A percentile compares a stretch with the other conserved stretches of the same genome.
These are phyloP conservation scores for Alcis repandata DNA, from an alignment of 2,888 invertebrate species.

Conservation along the genomic window DNA sequence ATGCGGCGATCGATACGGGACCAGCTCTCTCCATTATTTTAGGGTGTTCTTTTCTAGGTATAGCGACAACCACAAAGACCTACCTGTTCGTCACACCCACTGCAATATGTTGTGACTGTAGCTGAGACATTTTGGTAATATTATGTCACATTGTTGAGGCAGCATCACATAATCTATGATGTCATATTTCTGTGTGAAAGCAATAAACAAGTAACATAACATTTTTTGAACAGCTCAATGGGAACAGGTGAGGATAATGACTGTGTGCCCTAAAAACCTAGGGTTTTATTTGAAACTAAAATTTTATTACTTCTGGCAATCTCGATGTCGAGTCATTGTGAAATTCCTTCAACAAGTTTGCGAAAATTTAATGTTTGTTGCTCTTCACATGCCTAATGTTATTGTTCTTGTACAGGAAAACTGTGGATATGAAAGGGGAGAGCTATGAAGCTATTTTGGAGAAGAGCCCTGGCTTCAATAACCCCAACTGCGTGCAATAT, in stretches of 20 bases:
- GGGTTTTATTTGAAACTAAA: slow-evolving; percentile 58
- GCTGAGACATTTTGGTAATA: slow-evolving; percentile 79
- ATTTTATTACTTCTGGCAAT: slow-evolving; percentile 35
- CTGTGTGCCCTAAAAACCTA: slow-evolving; percentile 70
- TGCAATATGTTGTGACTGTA: slow-evolving; percentile 76
- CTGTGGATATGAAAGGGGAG: slow-evolving; percentile 92
- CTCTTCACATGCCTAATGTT: slow-evolving; percentile 52
- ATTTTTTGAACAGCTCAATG: slow-evolving; percentile 85
- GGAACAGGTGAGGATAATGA: slow-evolving; percentile 85
- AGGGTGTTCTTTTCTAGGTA: slow-evolving; percentile 87
- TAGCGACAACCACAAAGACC: slow-evolving; percentile 74
- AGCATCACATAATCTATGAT: slow-evolving; percentile 81
- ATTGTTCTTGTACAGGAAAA: slow-evolving; percentile 87
- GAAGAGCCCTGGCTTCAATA: slow-evolving; percentile 94
- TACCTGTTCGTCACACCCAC: slow-evolving; percentile 70
- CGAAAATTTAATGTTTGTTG: slow-evolving; percentile 56
- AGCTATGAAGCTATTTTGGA: slow-evolving; percentile 93
- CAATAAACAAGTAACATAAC: slow-evolving; percentile 82
- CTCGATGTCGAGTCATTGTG: slow-evolving; percentile 42
- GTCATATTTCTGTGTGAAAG: slow-evolving; percentile 83
- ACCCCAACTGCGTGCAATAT: slow-evolving; percentile 95
- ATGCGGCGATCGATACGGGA: slow-evolving; percentile 57
- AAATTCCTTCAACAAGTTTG: slow-evolving; percentile 66
- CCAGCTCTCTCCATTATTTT: slow-evolving; percentile 74
- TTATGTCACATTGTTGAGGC: slow-evolving; percentile 82